Evolutionary conservation across 2,797 vertebrate species (phyloP), one percentile per base, ranked within the genome.

Genomic region (Sebastes glaucus): DNA sequence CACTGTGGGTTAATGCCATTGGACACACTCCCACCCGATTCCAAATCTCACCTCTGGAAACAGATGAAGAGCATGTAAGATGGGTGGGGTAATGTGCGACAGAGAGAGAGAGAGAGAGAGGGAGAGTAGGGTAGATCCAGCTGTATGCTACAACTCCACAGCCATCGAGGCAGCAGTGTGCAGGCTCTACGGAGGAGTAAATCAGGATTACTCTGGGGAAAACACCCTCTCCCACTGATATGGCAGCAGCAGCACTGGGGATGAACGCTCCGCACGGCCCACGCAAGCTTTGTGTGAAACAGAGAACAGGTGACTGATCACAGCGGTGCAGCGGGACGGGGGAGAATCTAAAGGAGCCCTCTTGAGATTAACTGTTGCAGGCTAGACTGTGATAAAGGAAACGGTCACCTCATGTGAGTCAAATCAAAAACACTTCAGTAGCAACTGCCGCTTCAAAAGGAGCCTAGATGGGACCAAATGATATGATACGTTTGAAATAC

Each of bases 1-100:
- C 86, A 80, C 93, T 80, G 92, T 94, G 88, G 92, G 92, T 89
- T 96, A 95, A 96, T 95, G 81, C 92, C 90, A 94, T 96, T 94
- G 90, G 95, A 94, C 92, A 96, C 95, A 94, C 94, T 93, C 92
- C 94, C 89, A 93, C 90, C 73, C 72, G 30, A 81, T 84, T 90
- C 90, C 77, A 85, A 92, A 91, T 88, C 90, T 87, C 87, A 93
- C 89, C 92, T 91, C 90, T 89, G 87, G 88, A 94, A 94, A 92
- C 87, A 88, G 89, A 90, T 82, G 85, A 93, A 77, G 75, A 88
- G 81, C 78, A 74, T 88, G 87, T 89, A 85, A 81, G 56, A 89
- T 77, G 91, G 92, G 91, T 83, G 90, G 88, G 87, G 93, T 88
- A 77, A 69, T 80, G 80, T 77, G 79, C n/a, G n/a, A 74, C 78